Evolutionary conservation across 2,888 invertebrate genomes (phyloP), one percentile per base, ranked within the genome.

Genomic region (Campoplex capitator): DNA sequence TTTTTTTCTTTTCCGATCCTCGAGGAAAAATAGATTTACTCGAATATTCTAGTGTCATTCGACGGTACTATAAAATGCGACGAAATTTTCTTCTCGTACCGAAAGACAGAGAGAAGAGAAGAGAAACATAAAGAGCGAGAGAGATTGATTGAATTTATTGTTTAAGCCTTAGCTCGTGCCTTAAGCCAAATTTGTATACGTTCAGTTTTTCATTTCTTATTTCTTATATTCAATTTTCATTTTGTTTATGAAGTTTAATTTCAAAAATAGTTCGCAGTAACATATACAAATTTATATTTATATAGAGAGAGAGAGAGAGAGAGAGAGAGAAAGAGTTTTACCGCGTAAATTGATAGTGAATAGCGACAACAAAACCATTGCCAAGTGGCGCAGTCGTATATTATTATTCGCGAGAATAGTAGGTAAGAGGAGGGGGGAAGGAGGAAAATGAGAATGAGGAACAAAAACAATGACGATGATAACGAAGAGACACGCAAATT

Each of bases 401-500:
- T 54, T 68, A 8, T 13, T 35, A 38, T 3, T 6, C 6, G 38
- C 67, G 42, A 54, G 11, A 70, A 9, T 51, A 3, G 38, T 3
- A 18, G n/a, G 11, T 45, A 68, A 3, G 38, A 3, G 38, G 1
- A 38, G 38, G 38, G 38, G 38, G 16, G 4, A 16, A 51, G 45
- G 28, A 16, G 13, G 7, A 1, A 13, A 45, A 23, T 23, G 23
- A 23, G 23, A 18, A 68, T 23, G 9, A 23, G 51, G 11, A 35
- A 16, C n/a, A 54, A 16, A 11, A 68, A 78, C n/a, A 68, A 70
- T 23, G 56, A 70, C 6, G 32, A 16, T 1, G 32, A 62, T 62
- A 35, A 56, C n/a, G 42, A 58, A 73, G 65, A 42, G n/a, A 65
- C 9, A 67, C 65, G 81, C 13, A 75, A 71, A 75, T 76, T 32